Conservation (phyloP, 2,113 vertebrate genomes). For the Chloropsis hardwickii region DNA sequence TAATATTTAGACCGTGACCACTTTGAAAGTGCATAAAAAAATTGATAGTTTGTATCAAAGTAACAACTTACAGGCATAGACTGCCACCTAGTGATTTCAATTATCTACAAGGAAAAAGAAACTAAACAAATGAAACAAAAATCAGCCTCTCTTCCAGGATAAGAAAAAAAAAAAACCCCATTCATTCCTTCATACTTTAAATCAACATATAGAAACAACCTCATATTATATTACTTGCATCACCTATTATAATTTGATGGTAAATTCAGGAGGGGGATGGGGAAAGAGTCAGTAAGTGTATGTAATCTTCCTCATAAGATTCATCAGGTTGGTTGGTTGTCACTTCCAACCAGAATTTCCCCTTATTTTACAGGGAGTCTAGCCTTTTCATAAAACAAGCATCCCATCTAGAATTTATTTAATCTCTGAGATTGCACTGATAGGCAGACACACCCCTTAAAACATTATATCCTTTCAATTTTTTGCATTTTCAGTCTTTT, state of each 20-base stretch:
- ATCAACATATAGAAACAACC: neutral
- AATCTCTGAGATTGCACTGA: neutral
- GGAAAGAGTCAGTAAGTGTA: neutral
- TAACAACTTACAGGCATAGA: neutral
- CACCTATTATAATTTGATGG: neutral
- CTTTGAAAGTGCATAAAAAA: neutral
- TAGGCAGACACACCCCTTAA: neutral
- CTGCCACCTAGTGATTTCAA: conserved; percentile 69
- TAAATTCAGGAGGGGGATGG: neutral
- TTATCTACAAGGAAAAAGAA: neutral
- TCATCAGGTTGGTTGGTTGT: neutral
- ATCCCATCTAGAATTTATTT: neutral
- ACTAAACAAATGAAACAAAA: neutral
- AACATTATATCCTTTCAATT: neutral
- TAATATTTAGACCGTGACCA: neutral
- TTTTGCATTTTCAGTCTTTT: neutral
- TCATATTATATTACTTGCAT: neutral
- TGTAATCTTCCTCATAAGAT: neutral
- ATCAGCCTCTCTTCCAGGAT: neutral
- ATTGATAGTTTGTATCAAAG: neutral
- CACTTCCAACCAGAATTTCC: neutral
- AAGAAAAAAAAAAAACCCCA: rapidly evolving
- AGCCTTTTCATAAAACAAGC: neutral
- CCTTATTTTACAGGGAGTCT: neutral
- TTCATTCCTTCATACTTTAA: neutral